phyloP scores from a whole-genome alignment of 2,888 invertebrate species.

The Apodemia mormo region DNA sequence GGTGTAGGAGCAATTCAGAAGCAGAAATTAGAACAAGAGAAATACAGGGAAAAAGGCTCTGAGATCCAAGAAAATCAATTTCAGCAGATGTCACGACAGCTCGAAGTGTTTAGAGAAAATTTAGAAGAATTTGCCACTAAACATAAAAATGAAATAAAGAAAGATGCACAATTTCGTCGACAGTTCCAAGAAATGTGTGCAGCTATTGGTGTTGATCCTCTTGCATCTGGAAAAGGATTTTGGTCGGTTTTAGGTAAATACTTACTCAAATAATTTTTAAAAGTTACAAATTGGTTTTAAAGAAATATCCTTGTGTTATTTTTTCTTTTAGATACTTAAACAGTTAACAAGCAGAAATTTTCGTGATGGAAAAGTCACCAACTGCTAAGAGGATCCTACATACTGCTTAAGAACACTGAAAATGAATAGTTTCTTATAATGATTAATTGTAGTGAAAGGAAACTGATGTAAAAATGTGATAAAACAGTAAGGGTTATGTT shows the following conservation, averaged over 20 bases:
- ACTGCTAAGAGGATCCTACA: background rate
- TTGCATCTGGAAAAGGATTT: slow-evolving; percentile 97
- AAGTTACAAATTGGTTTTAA: background rate
- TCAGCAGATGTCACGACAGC: slow-evolving; percentile 95
- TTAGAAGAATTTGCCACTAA: slow-evolving; percentile 97
- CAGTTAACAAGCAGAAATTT: too few relatives aligned
- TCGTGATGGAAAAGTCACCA: background rate
- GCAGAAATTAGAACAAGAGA: slow-evolving; percentile 92
- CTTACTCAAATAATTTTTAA: slow-evolving; percentile 32
- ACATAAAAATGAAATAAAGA: slow-evolving; percentile 96
- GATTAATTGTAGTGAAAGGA: too few relatives aligned
- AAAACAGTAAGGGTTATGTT: too few relatives aligned
- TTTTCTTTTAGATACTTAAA: too few relatives aligned
- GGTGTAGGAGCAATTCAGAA: slow-evolving; percentile 95
- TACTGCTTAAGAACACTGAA: too few relatives aligned
- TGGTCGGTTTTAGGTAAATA: slow-evolving; percentile 93
- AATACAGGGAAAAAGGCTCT: slow-evolving; percentile 94
- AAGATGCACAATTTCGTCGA: slow-evolving; percentile 95
- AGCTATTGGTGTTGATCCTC: slow-evolving; percentile 98
- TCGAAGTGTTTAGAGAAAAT: slow-evolving; percentile 95
- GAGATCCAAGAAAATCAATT: slow-evolving; percentile 96
- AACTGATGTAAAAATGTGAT: too few relatives aligned
- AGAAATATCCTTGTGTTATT: too few relatives aligned
- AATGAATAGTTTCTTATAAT: too few relatives aligned
- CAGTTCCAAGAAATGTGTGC: slow-evolving; percentile 99